Percentiles rank a stretch among this genome's conserved stretches.
phyloP scores from a whole-genome alignment of 2,797 vertebrate species.

The Chaetophractus vellerosus region DNA sequence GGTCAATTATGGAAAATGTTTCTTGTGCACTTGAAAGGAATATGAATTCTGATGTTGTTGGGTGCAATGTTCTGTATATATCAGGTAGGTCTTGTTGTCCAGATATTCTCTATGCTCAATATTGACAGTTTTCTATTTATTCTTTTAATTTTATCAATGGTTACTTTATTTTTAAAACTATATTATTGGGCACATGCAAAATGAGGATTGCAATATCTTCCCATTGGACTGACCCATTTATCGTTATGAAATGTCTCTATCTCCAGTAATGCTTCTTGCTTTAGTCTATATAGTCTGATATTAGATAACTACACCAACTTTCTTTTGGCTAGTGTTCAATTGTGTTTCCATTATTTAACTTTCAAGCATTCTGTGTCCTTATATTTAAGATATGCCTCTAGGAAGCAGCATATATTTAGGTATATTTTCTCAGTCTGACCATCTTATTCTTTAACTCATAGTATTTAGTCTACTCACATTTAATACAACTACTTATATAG shows the following conservation, averaged over 20 bases:
- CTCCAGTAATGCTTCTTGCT: not conserved
- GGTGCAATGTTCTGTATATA: not conserved
- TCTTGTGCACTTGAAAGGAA: not conserved
- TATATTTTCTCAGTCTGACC: not conserved
- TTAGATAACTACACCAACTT: not conserved
- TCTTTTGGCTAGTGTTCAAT: not conserved
- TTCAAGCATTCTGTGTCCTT: not conserved
- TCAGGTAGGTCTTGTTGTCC: not conserved
- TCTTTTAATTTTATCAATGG: not conserved
- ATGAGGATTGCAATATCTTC: not conserved
- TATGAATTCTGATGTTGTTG: not conserved
- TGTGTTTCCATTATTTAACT: not conserved
- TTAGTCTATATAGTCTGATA: constrained; percentile 2
- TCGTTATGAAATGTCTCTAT: not conserved
- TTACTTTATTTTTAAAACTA: constrained; percentile 46
- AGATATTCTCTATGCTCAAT: constrained; percentile 37
- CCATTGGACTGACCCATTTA: not conserved
- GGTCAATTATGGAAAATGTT: not conserved
- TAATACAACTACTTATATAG: constrained; percentile 9
- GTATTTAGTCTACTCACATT: constrained; percentile 18
- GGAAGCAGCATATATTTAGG: constrained; percentile 6
- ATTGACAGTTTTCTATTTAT: not conserved
- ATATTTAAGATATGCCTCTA: not conserved
- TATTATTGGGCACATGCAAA: not conserved
- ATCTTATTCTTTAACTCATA: constrained; percentile 35